These are phyloP conservation scores for Emydura subglobosa DNA, from an alignment of 2,113 vertebrate species.

Conservation along the genomic window DNA sequence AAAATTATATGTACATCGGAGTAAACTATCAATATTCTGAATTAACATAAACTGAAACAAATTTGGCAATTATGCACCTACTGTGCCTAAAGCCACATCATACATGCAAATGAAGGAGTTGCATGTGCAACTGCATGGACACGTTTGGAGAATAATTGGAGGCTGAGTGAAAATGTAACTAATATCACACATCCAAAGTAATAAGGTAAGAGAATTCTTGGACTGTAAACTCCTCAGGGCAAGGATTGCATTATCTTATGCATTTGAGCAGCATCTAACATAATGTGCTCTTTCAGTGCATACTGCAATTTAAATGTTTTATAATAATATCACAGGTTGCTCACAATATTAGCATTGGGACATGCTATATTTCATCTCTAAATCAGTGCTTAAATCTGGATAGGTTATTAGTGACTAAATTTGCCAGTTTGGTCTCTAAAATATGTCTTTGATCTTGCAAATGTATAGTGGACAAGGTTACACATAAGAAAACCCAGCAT, in stretches of 20 bases:
- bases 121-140: background rate
- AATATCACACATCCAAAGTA: background rate
- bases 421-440: background rate
- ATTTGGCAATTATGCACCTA: background rate
- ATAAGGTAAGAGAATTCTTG: background rate
- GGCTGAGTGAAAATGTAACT: background rate
- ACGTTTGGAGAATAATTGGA: background rate
- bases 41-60: background rate
- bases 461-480: background rate
- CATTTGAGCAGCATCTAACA: background rate
- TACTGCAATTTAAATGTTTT: background rate
- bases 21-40: background rate
- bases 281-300: background rate
- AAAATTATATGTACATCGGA: background rate
- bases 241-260: background rate
- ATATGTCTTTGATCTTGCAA: background rate
- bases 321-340: background rate
- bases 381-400: background rate
- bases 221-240: background rate
- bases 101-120: background rate
- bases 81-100: background rate
- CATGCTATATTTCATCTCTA: background rate
- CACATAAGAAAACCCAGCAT: background rate
- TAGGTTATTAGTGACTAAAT: background rate
- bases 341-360: background rate